Conservation (phyloP, 2,888 invertebrate species). For the Selenia dentaria region DNA sequence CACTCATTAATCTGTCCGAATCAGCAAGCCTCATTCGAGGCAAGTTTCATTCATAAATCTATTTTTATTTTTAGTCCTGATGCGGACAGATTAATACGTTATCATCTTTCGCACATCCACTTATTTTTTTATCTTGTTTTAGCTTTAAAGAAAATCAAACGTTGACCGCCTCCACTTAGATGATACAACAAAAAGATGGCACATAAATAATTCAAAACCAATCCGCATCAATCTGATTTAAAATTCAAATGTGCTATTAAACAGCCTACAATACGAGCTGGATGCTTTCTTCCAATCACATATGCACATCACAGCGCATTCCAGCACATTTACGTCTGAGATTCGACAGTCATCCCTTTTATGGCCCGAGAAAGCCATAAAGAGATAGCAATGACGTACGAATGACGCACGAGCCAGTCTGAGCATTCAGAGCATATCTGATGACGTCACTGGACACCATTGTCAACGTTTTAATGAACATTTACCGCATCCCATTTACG, state of each 20-base stretch:
- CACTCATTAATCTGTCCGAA: too few species aligned
- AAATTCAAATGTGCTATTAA: neutral
- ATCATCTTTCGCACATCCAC: too few species aligned
- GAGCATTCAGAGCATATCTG: slow-evolving; percentile 57
- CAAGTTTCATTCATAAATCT: too few species aligned
- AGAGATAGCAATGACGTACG: slow-evolving; percentile 56
- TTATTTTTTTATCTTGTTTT: too few species aligned
- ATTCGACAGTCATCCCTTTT: slow-evolving; percentile 26
- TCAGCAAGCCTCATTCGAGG: too few species aligned
- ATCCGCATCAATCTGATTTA: neutral
- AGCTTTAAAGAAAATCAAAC: too few species aligned
- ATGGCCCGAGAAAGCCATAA: slow-evolving; percentile 43
- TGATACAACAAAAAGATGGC: too few species aligned
- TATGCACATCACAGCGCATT: slow-evolving; percentile 19
- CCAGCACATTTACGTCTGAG: slow-evolving; percentile 17
- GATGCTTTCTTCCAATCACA: slow-evolving; percentile 16
- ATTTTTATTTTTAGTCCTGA: too few species aligned
- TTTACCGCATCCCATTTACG: slow-evolving; percentile 5
- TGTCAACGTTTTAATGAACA: slow-evolving; percentile 20
- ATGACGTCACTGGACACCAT: slow-evolving; percentile 57
- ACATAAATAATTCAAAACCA: too few species aligned
- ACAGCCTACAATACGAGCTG: neutral
- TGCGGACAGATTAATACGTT: too few species aligned
- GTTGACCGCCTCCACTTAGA: too few species aligned
- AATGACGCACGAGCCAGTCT: slow-evolving; percentile 60